Conservation (phyloP, 2,888 invertebrate species). For the Drosophila pseudotalamancana region DNA sequence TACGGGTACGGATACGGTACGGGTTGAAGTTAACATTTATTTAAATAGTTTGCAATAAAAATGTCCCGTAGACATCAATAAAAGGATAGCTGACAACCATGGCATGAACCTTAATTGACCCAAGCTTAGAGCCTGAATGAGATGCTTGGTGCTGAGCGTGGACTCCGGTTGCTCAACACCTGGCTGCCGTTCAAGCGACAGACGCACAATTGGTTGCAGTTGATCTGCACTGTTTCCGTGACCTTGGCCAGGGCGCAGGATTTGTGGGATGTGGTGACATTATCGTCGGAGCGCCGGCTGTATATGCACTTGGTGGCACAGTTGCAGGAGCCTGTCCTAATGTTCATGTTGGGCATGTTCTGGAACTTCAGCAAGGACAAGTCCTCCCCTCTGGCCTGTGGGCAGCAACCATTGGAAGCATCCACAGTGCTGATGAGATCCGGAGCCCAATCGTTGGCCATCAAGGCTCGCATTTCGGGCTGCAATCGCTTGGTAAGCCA, state of each 20-base stretch:
- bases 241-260: slow-evolving; percentile 12
- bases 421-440: slow-evolving; percentile 82
- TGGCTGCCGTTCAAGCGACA: slow-evolving; percentile 78
- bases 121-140: slow-evolving; percentile 77
- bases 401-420: slow-evolving; percentile 48
- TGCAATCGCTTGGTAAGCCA: slow-evolving; percentile 90
- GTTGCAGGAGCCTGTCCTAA: slow-evolving; percentile 65
- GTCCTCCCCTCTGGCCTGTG: slow-evolving; percentile 26
- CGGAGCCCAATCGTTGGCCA: slow-evolving; percentile 70
- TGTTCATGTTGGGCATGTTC: slow-evolving; percentile 15
- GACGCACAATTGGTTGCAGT: slow-evolving; percentile 76
- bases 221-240: slow-evolving; percentile 42
- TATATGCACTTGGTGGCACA: slow-evolving; percentile 81
- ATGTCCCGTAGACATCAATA: slow-evolving; percentile 6
- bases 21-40: slow-evolving; percentile 31
- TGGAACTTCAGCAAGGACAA: slow-evolving; percentile 27
- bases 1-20: background rate
- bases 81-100: slow-evolving; percentile 6
- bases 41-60: slow-evolving; percentile 9
- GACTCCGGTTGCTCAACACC: slow-evolving; percentile 65
- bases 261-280: slow-evolving; percentile 63
- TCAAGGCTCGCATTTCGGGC: slow-evolving; percentile 32
- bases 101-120: background rate
- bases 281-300: slow-evolving; percentile 80
- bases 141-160: slow-evolving; percentile 82